Base-by-base conservation (phyloP, 2,888 invertebrate genomes). In the Automeris io region DNA sequence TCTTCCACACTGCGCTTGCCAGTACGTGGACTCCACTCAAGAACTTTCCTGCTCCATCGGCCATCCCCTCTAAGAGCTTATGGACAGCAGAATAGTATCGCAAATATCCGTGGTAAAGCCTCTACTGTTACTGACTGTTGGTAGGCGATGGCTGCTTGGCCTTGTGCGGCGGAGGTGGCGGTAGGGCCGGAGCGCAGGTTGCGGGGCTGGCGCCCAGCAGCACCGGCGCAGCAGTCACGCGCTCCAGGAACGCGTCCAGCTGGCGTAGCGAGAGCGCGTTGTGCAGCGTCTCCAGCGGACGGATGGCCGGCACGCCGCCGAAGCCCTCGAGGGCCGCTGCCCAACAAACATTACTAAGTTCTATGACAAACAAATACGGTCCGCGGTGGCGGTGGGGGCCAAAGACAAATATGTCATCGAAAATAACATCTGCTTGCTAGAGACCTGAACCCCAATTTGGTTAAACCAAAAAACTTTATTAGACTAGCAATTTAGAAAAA, bases 281-380 rank as follows among this genome's bases (percentile, higher is more conserved):
- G 89, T 99, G 99, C 43, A 99, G 88, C 3, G 99, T 99, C 88
- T 99, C 99, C 73, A 99, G 83, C 1, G 98, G 98, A 21, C 98
- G 92, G 57, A 99, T 96, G 1, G 97, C 95, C 18, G 99, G 99
- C 49, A 98, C 97, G 41, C 95, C 95, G 44, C 95, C 95, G 76
- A 95, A 95, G 21, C 95, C 95, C 79, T 94, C 94, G 69, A 94
- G 89, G 38, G 92, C 94, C 88, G 88, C 76, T 78, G 62, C 29
- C 16, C 25, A 35, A 43, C 31, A 39, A 31, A 47, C 32, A 6
- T 7, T 11, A 7, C n/a, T n/a, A n/a, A n/a, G n/a, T n/a, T n/a
- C n/a, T n/a, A n/a, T n/a, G n/a, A n/a, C n/a, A n/a, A n/a, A n/a
- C n/a, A n/a, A n/a, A n/a, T n/a, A n/a, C n/a, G n/a, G n/a, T n/a